phyloP scores from a whole-genome alignment of 2,888 invertebrate species.

The Leptinotarsa juncta region DNA sequence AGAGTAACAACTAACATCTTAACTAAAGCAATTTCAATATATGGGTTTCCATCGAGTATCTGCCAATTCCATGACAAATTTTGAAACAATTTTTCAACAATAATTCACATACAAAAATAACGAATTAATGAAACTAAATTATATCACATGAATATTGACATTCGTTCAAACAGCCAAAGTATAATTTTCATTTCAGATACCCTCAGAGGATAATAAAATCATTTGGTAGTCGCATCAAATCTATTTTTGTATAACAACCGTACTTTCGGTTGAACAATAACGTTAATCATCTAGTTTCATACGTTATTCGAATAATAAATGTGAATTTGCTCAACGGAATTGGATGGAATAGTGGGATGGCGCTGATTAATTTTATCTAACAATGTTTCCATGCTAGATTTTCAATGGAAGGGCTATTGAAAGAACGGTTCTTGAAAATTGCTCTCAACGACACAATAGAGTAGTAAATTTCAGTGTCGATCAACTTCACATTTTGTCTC shows the following conservation, averaged over 20 bases:
- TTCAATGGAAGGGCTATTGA: not conserved
- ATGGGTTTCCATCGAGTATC: too few relatives aligned
- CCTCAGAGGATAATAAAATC: not conserved
- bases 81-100: too few relatives aligned
- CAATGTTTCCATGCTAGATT: conserved; percentile 1
- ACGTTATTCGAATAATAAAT: conserved; percentile 4
- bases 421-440: not conserved
- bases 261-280: not conserved
- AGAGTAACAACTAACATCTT: too few relatives aligned
- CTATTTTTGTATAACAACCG: not conserved
- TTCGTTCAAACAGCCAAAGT: not conserved
- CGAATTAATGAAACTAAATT: too few relatives aligned
- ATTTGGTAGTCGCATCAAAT: not conserved
- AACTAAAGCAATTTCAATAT: too few relatives aligned
- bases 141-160: too few relatives aligned
- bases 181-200: not conserved
- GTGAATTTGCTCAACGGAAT: conserved; percentile 6
- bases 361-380: conserved; percentile 9
- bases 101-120: too few relatives aligned
- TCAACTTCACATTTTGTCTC: not conserved
- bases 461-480: not conserved
- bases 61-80: too few relatives aligned
- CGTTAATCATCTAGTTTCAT: not conserved
- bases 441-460: not conserved
- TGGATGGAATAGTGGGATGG: not conserved